Conservation (phyloP, 2,888 invertebrate species). For the Mesorhabditis sp. region DNA sequence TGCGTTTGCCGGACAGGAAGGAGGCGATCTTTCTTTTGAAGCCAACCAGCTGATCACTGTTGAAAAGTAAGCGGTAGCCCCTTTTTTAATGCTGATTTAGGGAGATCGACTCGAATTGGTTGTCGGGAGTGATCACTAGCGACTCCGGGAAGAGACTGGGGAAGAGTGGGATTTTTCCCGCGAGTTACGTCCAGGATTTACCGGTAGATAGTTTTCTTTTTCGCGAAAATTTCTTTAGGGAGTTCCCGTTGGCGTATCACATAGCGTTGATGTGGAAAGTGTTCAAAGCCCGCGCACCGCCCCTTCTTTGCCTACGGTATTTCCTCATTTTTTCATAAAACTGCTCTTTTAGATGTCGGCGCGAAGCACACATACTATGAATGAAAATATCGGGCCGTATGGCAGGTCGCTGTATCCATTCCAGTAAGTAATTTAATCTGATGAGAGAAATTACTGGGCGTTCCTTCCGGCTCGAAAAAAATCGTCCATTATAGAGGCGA, state of each 20-base stretch:
- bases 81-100: neutral
- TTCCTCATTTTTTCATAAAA: constrained; percentile 3
- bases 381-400: constrained; percentile 25
- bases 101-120: constrained; percentile 10
- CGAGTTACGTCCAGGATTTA: constrained; percentile 14
- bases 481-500: constrained; percentile 37
- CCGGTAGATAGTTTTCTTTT: neutral
- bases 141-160: constrained; percentile 19
- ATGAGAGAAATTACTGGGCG: constrained; percentile 5
- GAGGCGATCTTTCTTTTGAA: constrained; percentile 15
- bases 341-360: constrained; percentile 1
- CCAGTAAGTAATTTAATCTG: constrained; percentile 22
- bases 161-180: constrained; percentile 12
- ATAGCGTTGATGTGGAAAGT: neutral
- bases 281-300: neutral
- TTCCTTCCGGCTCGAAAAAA: no score
- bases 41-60: constrained; percentile 8
- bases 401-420: constrained; percentile 33
- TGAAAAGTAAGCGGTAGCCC: neutral
- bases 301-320: constrained; percentile 8
- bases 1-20: constrained; percentile 13
- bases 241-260: neutral
- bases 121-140: constrained; percentile 14
- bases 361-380: constrained; percentile 9
- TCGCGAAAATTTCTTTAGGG: neutral